Conservation (phyloP, 2,797 vertebrate genomes). For the Hypotaenidia philippensis region DNA sequence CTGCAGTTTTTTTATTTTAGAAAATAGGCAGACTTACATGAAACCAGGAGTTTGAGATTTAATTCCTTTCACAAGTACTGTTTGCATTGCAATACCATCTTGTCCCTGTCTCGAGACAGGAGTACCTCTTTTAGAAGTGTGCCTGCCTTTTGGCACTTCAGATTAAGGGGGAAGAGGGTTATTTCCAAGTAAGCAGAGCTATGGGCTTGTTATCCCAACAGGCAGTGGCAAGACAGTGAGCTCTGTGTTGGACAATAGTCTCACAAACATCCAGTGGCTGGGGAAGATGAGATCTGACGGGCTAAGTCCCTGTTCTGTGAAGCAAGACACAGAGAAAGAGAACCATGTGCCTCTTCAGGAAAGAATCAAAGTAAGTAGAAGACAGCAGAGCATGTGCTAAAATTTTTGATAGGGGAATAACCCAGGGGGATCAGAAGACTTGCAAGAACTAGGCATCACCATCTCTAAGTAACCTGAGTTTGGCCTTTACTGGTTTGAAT, state of each 20-base stretch:
- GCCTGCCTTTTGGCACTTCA: background rate
- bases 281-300: conserved; percentile 86
- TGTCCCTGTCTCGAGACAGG: background rate
- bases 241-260: conserved; percentile 86
- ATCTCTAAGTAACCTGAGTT: background rate
- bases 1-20: background rate
- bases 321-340: conserved; percentile 82
- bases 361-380: conserved; percentile 72
- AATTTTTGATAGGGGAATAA: background rate
- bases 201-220: conserved; percentile 55
- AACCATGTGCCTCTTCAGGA: conserved; percentile 73
- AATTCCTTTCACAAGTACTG: background rate
- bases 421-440: background rate
- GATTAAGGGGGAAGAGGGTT: background rate
- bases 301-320: conserved; percentile 74
- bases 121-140: background rate
- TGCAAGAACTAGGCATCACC: background rate
- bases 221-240: conserved; percentile 55
- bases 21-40: background rate
- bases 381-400: background rate
- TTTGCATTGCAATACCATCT: background rate
- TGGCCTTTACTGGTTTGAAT: background rate
- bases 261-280: conserved; percentile 94
- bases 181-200: background rate
- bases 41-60: background rate